Evolutionary conservation across 2,888 invertebrate species (phyloP).

Genomic region (Drosophila subquinaria): DNA sequence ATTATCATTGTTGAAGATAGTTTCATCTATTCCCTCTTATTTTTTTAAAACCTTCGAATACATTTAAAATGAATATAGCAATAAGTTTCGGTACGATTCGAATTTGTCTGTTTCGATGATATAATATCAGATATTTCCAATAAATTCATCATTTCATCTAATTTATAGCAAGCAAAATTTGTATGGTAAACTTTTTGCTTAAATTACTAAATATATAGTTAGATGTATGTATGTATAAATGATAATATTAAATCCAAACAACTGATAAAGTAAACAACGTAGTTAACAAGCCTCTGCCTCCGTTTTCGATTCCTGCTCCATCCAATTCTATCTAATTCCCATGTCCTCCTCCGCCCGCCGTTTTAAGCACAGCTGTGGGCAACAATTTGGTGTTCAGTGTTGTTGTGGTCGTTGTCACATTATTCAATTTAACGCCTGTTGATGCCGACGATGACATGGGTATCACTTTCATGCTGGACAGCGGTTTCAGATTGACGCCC

Average conservation of each 20-base stretch:
- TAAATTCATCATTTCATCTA: constrained; percentile 18
- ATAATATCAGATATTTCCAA: constrained; percentile 6
- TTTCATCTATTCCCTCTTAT: background rate
- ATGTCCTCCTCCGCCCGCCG: constrained; percentile 44
- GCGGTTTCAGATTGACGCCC: constrained; percentile 88
- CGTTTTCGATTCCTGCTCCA: background rate
- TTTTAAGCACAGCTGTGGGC: constrained; percentile 64
- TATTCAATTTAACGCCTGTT: constrained; percentile 22
- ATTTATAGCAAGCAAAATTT: constrained; percentile 35
- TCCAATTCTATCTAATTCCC: constrained; percentile 33
- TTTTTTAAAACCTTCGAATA: too few species aligned
- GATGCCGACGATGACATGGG: constrained; percentile 50
- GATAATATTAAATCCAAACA: constrained; percentile 42
- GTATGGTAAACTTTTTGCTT: constrained; percentile 56
- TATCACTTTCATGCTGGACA: constrained; percentile 88
- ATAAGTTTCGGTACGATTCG: background rate
- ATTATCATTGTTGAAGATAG: background rate
- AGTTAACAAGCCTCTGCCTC: constrained; percentile 66
- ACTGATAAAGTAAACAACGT: constrained; percentile 52
- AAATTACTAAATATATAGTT: constrained; percentile 37
- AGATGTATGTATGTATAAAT: constrained; percentile 20
- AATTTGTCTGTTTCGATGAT: background rate
- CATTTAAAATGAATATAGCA: background rate
- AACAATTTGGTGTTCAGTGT: constrained; percentile 60
- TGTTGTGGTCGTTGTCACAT: constrained; percentile 31